Base-by-base conservation (phyloP, 2,888 invertebrate genomes). In the Leistus spinibarbis region DNA sequence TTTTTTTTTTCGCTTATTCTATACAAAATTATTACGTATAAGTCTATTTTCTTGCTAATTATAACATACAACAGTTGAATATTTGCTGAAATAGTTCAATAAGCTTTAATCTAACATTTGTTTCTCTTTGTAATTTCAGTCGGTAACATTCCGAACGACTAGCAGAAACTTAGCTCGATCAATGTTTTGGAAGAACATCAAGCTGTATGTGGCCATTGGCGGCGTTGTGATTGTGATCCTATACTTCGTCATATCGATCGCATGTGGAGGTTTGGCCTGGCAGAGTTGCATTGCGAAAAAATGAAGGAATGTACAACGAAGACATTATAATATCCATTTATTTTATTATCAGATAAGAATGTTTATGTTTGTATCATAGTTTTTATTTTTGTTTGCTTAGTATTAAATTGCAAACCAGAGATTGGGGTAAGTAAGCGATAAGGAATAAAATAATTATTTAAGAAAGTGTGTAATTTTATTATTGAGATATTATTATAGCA, bases 181-280 rank as follows among this genome's bases (percentile, higher is more conserved):
- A 16, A 89, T 97, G 86, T 97, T 95, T 86, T 97, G 96, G 96
- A 96, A 97, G 85, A 97, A 96, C 83, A 90, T 97, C 16, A 97
- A 97, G 85, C 89, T 97, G 82, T 96, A 96, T 80, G 89, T 94
- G 10, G 91, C 96, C 77, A 87, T 92, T 79, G 91, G 87, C 20
- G 84, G 88, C 3, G 87, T 92, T 69, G 86, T 93, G 65, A 87
- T 92, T 78, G 83, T 94, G 68, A 89, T 94, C 24, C 85, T 95
- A 22, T 97, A 97, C 85, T 89, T 97, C 77, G 92, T 97, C 77
- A 91, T 96, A 1, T 93, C 94, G 60, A 93, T 96, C 89, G 90
- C 93, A 0, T 97, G 97, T 82, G 96, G 96, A 9, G 95, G 95
- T 1, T 86, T 95, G 9, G 89, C 91, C 72, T 95, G 95, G 94